Conservation (phyloP, 2,888 invertebrate species). For the Rhabditophanes sp. region DNA sequence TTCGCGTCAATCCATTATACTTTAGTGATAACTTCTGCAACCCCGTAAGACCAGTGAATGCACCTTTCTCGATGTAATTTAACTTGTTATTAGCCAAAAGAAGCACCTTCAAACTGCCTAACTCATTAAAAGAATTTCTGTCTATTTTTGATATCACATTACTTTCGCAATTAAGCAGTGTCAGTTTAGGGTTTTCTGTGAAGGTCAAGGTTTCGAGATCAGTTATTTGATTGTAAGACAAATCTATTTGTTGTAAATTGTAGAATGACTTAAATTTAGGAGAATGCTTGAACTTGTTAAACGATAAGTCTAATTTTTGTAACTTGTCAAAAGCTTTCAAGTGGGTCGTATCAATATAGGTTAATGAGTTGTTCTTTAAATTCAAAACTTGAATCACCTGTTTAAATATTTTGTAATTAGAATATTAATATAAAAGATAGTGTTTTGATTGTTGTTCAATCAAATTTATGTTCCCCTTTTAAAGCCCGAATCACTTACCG, state of each 20-base stretch:
- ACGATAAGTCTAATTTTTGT: not conserved
- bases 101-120: slow-evolving; percentile 57
- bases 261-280: slow-evolving; percentile 62
- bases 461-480: no score
- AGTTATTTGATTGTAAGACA: slow-evolving; percentile 51
- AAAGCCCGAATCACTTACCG: no score
- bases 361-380: no score
- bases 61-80: slow-evolving; percentile 17
- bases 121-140: slow-evolving; percentile 41
- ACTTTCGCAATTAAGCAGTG: slow-evolving; percentile 11
- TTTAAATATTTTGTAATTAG: no score
- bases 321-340: no score
- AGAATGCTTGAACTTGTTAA: slow-evolving; percentile 10
- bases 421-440: no score
- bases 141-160: slow-evolving; percentile 33
- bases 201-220: slow-evolving; percentile 65
- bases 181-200: slow-evolving; percentile 59
- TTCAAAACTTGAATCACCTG: no score
- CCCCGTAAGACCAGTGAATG: no score
- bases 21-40: no score
- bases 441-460: no score
- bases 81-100: slow-evolving; percentile 55
- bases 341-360: no score
- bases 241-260: slow-evolving; percentile 56
- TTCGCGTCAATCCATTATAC: no score